A percentile compares a stretch with the other conserved stretches of the same genome.
Conservation (phyloP, 2,113 vertebrate genomes). For the Tragelaphus strepsiceros region DNA sequence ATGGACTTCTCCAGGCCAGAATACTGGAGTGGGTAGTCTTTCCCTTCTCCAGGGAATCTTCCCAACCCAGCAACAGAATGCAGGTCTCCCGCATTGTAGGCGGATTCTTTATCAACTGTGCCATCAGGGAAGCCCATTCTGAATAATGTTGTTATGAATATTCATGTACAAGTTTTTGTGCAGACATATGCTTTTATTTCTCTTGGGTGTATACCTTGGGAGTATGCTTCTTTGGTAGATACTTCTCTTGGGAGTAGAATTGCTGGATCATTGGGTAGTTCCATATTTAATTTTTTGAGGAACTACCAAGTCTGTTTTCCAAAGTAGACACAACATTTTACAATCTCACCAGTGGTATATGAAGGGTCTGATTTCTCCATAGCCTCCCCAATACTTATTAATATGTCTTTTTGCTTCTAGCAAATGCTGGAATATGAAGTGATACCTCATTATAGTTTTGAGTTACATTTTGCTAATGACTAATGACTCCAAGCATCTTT, state of each 20-base stretch:
- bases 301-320: background rate
- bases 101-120: background rate
- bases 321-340: background rate
- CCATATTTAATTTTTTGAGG: background rate
- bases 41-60: background rate
- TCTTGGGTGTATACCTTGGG: background rate
- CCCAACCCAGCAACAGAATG: background rate
- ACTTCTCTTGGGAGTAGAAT: background rate
- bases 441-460: background rate
- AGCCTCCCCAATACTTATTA: background rate
- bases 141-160: background rate
- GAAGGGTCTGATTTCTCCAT: background rate
- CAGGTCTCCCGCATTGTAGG: background rate
- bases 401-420: background rate
- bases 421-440: background rate
- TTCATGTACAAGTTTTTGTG: background rate
- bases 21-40: background rate
- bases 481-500: background rate
- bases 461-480: background rate
- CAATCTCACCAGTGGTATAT: background rate
- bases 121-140: background rate
- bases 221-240: background rate
- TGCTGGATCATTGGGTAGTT: background rate
- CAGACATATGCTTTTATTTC: background rate
- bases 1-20: background rate